Percentiles rank a stretch among this genome's conserved stretches.
phyloP scores from a whole-genome alignment of 2,888 invertebrate species.

The Ametastegia equiseti region DNA sequence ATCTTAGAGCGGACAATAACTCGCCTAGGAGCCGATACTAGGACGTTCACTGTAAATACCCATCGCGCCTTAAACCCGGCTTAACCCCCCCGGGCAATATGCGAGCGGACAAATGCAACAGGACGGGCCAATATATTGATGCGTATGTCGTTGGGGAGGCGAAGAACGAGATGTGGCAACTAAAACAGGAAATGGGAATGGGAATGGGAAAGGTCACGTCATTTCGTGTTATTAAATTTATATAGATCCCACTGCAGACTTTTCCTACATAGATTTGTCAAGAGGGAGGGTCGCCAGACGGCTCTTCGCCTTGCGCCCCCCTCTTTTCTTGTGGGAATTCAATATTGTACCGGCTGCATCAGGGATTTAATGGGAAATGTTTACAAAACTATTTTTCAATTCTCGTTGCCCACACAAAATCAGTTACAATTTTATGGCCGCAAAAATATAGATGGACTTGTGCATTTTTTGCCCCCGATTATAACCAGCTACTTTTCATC shows the following conservation, averaged over 20 bases:
- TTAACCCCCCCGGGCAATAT: conserved; percentile 40
- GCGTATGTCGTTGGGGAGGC: conserved; percentile 48
- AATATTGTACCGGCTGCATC: conserved; percentile 60
- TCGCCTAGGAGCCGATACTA: conserved; percentile 21
- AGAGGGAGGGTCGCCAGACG: conserved; percentile 45
- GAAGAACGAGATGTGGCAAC: conserved; percentile 1
- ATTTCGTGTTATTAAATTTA: conserved; percentile 69
- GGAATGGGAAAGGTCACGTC: conserved; percentile 60
- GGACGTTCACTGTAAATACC: conserved; percentile 29
- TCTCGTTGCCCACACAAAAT: not conserved
- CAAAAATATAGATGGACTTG: not conserved
- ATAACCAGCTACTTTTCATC: not conserved
- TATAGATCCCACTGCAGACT: conserved; percentile 60
- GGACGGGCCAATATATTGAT: conserved; percentile 60
- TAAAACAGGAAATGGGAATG: conserved; percentile 46
- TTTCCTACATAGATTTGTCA: conserved; percentile 62
- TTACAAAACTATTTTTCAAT: conserved; percentile 61
- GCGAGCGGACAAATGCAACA: conserved; percentile 49
- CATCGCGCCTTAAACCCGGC: conserved; percentile 37
- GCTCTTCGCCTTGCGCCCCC: conserved; percentile 47
- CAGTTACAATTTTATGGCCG: not conserved
- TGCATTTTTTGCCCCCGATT: not conserved
- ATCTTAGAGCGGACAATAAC: conserved; percentile 28
- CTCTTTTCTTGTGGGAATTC: conserved; percentile 61
- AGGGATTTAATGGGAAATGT: conserved; percentile 61